Evolutionary conservation across 2,113 vertebrate species (phyloP), one percentile per base, ranked within the genome.

Genomic region (Sinocyclocheilus rhinocerous): DNA sequence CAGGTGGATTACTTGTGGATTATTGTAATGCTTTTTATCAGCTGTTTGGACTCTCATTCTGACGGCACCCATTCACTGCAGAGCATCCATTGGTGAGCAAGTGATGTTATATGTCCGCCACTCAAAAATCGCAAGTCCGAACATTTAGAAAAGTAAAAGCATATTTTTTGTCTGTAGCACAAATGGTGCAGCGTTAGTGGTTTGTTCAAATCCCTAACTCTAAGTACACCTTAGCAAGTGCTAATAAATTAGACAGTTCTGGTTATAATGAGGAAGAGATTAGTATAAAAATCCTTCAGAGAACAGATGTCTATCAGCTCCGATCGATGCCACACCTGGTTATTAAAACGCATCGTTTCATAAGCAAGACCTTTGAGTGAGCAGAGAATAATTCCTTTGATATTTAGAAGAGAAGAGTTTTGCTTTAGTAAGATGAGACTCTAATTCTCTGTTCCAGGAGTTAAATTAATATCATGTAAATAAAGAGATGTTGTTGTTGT

Each of bases 271-370:
- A 82, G 63, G 61, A 69, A 65, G 63, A 69, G 80, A 82, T 69
- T 69, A 82, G 61, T 65, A 33, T 82, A 42, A 50, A 52, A 72
- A 45, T 52, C 45, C 29, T 70, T 83, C 10, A 72, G 65, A 55
- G 65, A 72, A 83, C 81, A 83, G 81, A 83, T 83, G 81, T 83
- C 48, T 83, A 72, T 72, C 48, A 67, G 81, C 63, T 83, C 72
- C 26, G 39, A 52, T 83, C 67, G 15, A 81, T 48, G 61, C 80
- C 59, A 81, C 80, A 81, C 80, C 80, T 81, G 81, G 67, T 83
- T 83, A 83, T 83, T 83, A 72, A 83, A 72, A 83, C 55, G 81
- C 81, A 72, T 72, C 26, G 48, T 83, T 83, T 72, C 81, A 83
- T 83, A 55, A 55, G 81, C 67, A 55, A 72, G 81, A 83, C 48